Evolutionary conservation across 2,888 invertebrate species (phyloP), one percentile per base, ranked within the genome.

Genomic region (Seira ritae): DNA sequence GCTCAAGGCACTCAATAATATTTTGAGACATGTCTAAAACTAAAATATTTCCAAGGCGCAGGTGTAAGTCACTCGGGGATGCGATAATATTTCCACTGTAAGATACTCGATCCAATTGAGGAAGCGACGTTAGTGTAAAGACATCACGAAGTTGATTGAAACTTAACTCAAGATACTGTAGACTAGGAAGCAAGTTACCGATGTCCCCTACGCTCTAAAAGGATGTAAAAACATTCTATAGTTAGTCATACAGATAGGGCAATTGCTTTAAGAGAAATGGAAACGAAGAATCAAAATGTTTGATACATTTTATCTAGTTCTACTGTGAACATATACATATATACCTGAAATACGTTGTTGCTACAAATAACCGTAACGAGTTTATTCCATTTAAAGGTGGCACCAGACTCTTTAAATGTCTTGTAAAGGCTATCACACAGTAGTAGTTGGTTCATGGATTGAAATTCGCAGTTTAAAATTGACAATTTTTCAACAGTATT

Each of bases 1-100:
- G 95, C 84, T 92, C 91, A 0, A 97, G 91, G 0, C 94, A 93
- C 20, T 92, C 93, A 1, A 98, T 93, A 90, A 94, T 93, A 91
- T 98, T 98, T 89, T 96, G 95, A 0, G 96, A 95, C 70, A 99
- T 91, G 90, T 96, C 95, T 71, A 99, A 93, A 80, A 93, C 94
- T n/a, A 95, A 94, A 67, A 98, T 93, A 91, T 98, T 97, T 4
- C 97, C 97, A 81, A 98, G 93, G 91, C 95, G 95, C 3, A 94
- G 94, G 90, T 97, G 95, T 91, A 98, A 94, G 90, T 95, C 93
- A 37, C 94, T 93, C 87, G 97, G 94, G 2, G 93, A 90, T 0
- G 92, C 91, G 88, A 96, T 95, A 66, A 94, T 92, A 92, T 97
- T 98, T 90, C 95, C 94, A 0, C 95, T 95, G 22, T 98, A 91